Evolutionary conservation across 1,140 invertebrate genomes (phyloP), one percentile per base, ranked within the genome.

Genomic region (Monochamus saltuarius): DNA sequence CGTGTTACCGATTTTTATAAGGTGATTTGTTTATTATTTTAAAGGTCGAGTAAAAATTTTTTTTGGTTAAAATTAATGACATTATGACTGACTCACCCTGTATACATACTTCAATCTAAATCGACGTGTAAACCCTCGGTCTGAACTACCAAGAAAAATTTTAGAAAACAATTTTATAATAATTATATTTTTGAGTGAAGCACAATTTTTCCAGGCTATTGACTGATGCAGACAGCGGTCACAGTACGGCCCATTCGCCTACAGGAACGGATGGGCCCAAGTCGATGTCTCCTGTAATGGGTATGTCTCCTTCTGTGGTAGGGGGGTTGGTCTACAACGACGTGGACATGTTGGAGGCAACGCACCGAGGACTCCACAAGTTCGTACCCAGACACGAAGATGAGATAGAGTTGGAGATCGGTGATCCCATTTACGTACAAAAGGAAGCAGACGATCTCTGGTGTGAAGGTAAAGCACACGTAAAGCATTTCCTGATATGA

Each of bases 401-500:
- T 75, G 95, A 99, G 80, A 89, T 98, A 50, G 92, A 95, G 75
- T 84, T 98, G 9, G 95, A 98, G 81, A 97, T 98, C 50, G 97
- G 97, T 4, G 97, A 99, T 79, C 94, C 95, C 4, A 88, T 99
- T 65, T 97, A 98, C 73, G 94, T 99, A 61, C 91, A 96, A 70
- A 94, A 94, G 75, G 94, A 98, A 77, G 93, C 89, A 10, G 96
- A 98, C 66, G 96, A 99, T 78, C 81, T 97, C 45, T 99, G 97
- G 96, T 97, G 94, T 80, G 94, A 97, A 89, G 95, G 89, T 84
- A 76, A 59, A 37, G 50, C 50, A 9, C 14, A 29, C n/a, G n/a
- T n/a, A n/a, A n/a, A 16, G 38, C n/a, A n/a, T n/a, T n/a, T 14
- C 2, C 1, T 22, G n/a, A 42, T 42, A 42, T 17, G 40, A 42